A percentile compares a stretch with the other conserved stretches of the same genome.
Conservation (phyloP, 2,113 vertebrate genomes). For the Paracyprichromis sp. region DNA sequence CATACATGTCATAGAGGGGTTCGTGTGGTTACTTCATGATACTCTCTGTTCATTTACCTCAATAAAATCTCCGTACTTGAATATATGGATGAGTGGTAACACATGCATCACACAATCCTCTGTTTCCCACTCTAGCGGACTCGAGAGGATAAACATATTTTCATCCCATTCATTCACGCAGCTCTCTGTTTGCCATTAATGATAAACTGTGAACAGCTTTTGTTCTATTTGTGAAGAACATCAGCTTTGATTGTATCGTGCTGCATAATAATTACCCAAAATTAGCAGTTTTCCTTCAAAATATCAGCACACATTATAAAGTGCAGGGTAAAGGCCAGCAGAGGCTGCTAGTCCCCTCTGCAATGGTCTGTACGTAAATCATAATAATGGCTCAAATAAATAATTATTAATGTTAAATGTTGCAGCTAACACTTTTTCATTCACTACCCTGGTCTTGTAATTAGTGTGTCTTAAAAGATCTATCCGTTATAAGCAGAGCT, state of each 20-base stretch:
- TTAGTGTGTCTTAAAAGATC: background rate
- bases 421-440: background rate
- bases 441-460: background rate
- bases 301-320: background rate
- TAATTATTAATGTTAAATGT: background rate
- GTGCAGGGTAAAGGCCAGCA: background rate
- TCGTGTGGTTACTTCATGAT: accelerated
- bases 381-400: background rate
- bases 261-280: background rate
- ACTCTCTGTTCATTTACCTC: background rate
- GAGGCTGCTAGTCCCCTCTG: background rate
- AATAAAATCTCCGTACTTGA: background rate
- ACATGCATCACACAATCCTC: background rate
- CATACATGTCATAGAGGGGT: background rate
- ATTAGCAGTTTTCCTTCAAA: background rate
- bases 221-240: background rate
- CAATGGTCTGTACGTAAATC: background rate
- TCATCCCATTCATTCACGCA: background rate
- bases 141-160: constrained; percentile 13
- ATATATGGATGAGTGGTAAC: background rate
- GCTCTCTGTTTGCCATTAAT: background rate
- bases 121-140: background rate
- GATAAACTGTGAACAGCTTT: constrained; percentile 12
- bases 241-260: background rate
- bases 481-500: background rate